Evolutionary conservation across 35 echinoderm and acorn worm species (phyloP).

Genomic region (Lytechinus variegatus): DNA sequence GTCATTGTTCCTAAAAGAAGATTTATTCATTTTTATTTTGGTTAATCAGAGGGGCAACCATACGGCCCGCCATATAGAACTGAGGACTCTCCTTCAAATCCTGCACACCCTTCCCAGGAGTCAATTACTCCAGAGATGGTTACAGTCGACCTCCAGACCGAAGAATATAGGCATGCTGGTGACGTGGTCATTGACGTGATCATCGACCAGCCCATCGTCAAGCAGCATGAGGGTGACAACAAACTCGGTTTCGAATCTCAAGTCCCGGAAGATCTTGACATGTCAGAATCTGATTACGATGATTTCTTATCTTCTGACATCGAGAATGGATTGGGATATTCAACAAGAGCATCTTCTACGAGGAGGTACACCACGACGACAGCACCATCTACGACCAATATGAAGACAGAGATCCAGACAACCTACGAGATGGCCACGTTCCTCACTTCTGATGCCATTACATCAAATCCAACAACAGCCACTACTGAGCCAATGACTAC

Average conservation of each 20-base stretch:
- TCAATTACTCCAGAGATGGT: neutral
- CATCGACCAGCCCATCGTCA: constrained; percentile 15
- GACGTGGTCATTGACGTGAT: neutral
- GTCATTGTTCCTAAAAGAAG: no score
- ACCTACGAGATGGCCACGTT: neutral
- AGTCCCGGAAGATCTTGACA: neutral
- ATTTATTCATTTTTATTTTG: no score
- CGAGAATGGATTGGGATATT: constrained; percentile 32
- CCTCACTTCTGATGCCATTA: neutral
- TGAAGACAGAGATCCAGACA: neutral
- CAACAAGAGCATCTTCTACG: neutral
- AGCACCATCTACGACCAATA: neutral
- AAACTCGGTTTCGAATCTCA: constrained; percentile 6
- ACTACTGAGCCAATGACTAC: neutral
- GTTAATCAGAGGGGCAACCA: neutral
- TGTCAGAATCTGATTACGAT: constrained; percentile 41
- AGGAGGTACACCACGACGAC: neutral
- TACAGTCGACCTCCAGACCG: neutral
- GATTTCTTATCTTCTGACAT: neutral
- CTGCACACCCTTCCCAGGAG: neutral
- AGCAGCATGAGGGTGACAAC: constrained; percentile 37
- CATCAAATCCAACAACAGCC: neutral
- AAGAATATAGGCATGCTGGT: neutral
- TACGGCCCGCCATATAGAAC: constrained; percentile 29
- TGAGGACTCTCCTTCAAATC: neutral